Evolutionary conservation across 2,113 vertebrate species (phyloP), one percentile per base, ranked within the genome.

Genomic region (Apaloderma vittatum): DNA sequence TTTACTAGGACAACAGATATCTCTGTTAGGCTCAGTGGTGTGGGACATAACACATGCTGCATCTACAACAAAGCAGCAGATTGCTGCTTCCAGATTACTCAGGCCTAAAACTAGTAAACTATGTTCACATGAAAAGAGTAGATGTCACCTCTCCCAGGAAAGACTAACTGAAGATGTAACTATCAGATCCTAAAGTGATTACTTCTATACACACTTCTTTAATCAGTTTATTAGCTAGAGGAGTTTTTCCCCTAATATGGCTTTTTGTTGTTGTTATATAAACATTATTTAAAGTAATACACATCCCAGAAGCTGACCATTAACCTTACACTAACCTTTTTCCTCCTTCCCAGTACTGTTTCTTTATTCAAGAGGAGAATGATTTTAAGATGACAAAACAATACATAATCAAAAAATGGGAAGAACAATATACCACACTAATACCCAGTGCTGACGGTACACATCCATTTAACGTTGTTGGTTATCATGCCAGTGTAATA

Each of bases 201-300:
- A 52, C 11, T 76, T 72, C 30, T 22, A 49, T 0, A 52, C 32
- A 19, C 23, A 76, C 6, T 9, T 74, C 32, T 91, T 71, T 19
- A 36, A 17, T 51, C 24, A 67, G 26, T 63, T 68, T 34, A 57
- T 65, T n/a, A 63, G 6, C 36, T 55, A 52, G 15, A 51, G 3
- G 8, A 0, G 12, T 7, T 22, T 81, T 66, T 49, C 23, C 10
- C 46, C 51, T 40, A n/a, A 66, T 19, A 49, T 0, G 2, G 6
- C 14, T 30, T 34, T 79, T 80, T 58, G 9, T 8, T 70, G 15
- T 37, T 32, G 9, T 27, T 30, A 4, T 9, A 90, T 37, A 71
- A 84, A 34, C 5, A 40, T 32, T 26, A 63, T 40, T 65, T 30
- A 55, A 94, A 75, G 7, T 51, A 66, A 82, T 5, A 19, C 6